Evolutionary conservation across 37 sponge, comb jelly and placozoan genomes (phyloP), one percentile per base, ranked within the genome.

Genomic region (Spongilla lacustris): DNA sequence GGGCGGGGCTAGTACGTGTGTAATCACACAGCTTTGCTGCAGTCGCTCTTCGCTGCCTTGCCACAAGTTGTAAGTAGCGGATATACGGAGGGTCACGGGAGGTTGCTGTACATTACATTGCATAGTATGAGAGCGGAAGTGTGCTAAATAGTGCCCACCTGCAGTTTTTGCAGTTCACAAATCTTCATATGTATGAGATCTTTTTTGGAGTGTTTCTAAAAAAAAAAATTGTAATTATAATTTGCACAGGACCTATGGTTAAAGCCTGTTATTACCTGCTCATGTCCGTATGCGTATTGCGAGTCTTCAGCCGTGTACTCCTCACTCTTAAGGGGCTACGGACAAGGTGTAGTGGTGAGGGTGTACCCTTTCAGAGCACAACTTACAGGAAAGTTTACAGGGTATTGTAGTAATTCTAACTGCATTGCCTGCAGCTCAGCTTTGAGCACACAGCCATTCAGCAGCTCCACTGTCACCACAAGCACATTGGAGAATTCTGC

Each of bases 401-500:
- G 11, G 11, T 79, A 66, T n/a, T 75, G 25, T 25, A 78, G 14
- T 17, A 93, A 80, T 4, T 66, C 80, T 79, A 93, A 38, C 8
- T 46, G 67, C 76, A 93, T 79, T 0, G 71, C 2, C 46, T 70
- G 67, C 26, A 94, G 58, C 28, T 85, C 89, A 30, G 78, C 70
- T 2, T 49, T 41, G 19, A 83, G 31, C 25, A 91, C 83, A 33
- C 88, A 85, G 28, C 95, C 95, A 25, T 88, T 91, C 66, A 94
- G 81, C 48, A 91, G 83, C 81, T 97, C 93, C 11, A 92, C 87
- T 4, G 77, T 89, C 30, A 97, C 91, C 0, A 97, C 69, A 48
- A 97, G 84, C 46, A 97, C 95, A 66, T 97, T 97, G 29, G 93
- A 87, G 74, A 92, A 92, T 69, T 97, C 97, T n/a, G 97, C 95